Percentiles rank a stretch among this genome's conserved stretches.
phyloP scores from a whole-genome alignment of 2,113 vertebrate species.

The Lutjanus erythropterus region DNA sequence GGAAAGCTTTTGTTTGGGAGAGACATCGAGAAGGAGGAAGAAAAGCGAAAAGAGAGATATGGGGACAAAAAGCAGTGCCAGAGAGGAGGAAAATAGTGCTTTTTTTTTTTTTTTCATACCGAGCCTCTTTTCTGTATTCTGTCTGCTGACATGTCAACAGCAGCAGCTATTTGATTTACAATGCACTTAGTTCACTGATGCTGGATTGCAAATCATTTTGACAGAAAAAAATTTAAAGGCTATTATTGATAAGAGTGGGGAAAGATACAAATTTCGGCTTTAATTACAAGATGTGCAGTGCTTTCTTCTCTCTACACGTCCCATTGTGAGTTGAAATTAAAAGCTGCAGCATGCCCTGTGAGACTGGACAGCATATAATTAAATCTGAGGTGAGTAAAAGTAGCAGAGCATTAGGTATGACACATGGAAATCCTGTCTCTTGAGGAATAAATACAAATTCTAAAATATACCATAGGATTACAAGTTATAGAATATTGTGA shows the following conservation, averaged over 20 bases:
- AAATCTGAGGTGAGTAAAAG: not conserved
- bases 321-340: not conserved
- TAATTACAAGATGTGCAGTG: not conserved
- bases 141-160: slow-evolving; percentile 6
- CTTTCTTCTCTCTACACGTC: too few relatives aligned
- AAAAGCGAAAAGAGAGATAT: not conserved
- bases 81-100: not conserved
- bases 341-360: not conserved
- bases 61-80: not conserved
- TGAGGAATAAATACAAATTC: not conserved
- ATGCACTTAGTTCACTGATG: not conserved
- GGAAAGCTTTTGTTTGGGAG: slow-evolving; percentile 5
- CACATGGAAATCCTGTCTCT: not conserved
- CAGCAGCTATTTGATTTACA: not conserved
- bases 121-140: not conserved
- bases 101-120: not conserved
- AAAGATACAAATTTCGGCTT: not conserved
- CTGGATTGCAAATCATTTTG: not conserved
- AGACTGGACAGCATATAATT: not conserved
- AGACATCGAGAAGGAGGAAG: not conserved
- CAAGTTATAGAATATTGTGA: too few relatives aligned
- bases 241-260: not conserved
- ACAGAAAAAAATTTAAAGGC: not conserved
- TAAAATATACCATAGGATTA: too few relatives aligned
- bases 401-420: not conserved